Conservation (phyloP, 2,113 vertebrate species). For the Marmota monax region DNA sequence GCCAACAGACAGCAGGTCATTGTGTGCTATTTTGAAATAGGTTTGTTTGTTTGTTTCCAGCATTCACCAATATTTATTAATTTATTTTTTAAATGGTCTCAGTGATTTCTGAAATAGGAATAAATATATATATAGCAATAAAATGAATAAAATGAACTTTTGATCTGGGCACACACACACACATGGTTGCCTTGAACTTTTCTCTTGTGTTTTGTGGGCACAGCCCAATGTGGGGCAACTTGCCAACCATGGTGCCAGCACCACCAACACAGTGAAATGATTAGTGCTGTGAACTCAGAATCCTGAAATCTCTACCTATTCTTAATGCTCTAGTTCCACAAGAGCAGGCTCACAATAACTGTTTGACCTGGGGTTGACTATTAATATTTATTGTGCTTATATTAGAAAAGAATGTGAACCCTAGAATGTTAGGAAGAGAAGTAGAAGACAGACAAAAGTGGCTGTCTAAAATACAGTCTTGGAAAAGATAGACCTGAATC, state of each 20-base stretch:
- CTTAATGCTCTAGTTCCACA: neutral
- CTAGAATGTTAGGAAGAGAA: neutral
- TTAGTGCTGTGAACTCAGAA: neutral
- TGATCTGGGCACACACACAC: neutral
- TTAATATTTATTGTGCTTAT: neutral
- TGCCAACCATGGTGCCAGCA: neutral
- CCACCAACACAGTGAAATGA: neutral
- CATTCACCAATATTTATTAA: neutral
- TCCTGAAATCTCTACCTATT: neutral
- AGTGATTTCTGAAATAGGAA: neutral
- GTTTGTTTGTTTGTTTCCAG: neutral
- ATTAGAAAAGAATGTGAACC: neutral
- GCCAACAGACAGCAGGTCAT: neutral
- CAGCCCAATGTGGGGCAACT: neutral
- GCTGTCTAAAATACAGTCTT: neutral
- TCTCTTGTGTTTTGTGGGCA: neutral
- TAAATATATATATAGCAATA: neutral
- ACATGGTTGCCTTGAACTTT: neutral
- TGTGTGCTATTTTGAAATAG: neutral
- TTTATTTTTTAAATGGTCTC: neutral
- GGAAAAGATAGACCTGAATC: neutral
- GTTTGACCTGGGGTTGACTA: neutral
- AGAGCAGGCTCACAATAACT: neutral
- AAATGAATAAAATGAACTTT: neutral
- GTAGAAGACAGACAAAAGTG: neutral